A percentile compares a stretch with the other conserved stretches of the same genome.
phyloP scores from a whole-genome alignment of 2,888 invertebrate genomes.

The Drosophila cracens region DNA sequence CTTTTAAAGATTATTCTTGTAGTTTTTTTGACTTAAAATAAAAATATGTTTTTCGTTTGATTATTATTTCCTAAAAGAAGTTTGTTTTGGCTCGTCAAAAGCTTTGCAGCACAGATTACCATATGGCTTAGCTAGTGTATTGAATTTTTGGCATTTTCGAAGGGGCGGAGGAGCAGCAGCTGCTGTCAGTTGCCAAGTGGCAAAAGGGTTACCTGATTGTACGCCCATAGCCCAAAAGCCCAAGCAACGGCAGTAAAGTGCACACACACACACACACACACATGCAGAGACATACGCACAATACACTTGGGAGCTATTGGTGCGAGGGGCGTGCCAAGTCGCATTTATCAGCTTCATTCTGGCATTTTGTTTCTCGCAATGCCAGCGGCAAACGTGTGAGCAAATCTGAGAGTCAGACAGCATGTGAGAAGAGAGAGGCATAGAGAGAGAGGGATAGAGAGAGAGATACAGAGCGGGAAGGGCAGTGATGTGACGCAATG shows the following conservation, averaged over 20 bases:
- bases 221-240: not conserved
- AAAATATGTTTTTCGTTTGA: not conserved
- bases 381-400: constrained; percentile 32
- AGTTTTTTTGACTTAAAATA: not conserved
- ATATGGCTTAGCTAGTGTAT: constrained; percentile 3
- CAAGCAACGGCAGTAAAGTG: not conserved
- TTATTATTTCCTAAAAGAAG: not conserved
- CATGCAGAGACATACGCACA: constrained; percentile 17
- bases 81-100: not conserved
- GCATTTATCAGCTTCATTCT: constrained; percentile 78
- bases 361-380: constrained; percentile 65
- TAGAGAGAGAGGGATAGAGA: not conserved
- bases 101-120: not conserved
- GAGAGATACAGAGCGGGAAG: not conserved
- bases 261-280: constrained; percentile 1
- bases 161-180: constrained; percentile 18
- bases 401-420: constrained; percentile 59
- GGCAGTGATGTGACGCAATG: constrained; percentile 48
- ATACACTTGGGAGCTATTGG: constrained; percentile 51
- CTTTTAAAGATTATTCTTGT: no score
- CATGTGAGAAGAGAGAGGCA: not conserved
- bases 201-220: constrained; percentile 49
- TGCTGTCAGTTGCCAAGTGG: constrained; percentile 33
- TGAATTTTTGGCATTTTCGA: not conserved
- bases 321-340: constrained; percentile 65